These are phyloP conservation scores for Sarcophaga subvicina DNA, from an alignment of 2,888 invertebrate species.

Conservation along the genomic window DNA sequence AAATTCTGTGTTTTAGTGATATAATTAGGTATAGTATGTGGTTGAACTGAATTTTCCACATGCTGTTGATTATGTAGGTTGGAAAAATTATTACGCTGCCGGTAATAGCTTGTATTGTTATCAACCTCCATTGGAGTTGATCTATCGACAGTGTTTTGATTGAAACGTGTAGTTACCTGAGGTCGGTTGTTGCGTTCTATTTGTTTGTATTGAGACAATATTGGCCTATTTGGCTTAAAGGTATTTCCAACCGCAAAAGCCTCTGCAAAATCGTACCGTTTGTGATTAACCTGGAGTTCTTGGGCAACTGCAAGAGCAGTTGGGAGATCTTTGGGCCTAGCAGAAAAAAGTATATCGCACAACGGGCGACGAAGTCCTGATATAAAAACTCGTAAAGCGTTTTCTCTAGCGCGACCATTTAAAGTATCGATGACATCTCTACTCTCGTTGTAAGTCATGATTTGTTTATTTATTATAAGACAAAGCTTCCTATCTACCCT, in stretches of 20 bases:
- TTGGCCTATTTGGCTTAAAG: slow-evolving; percentile 32
- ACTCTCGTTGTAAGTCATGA: no score
- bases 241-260: slow-evolving; percentile 46
- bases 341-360: neutral
- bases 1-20: slow-evolving; percentile 23
- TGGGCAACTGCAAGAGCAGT: slow-evolving; percentile 40
- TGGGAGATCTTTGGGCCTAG: slow-evolving; percentile 38
- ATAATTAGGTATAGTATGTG: neutral
- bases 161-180: slow-evolving; percentile 4
- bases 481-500: no score
- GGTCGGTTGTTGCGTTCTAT: slow-evolving; percentile 39
- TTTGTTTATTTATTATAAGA: no score
- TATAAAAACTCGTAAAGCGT: no score
- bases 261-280: slow-evolving; percentile 40
- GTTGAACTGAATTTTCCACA: slow-evolving; percentile 32
- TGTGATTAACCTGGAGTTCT: slow-evolving; percentile 28
- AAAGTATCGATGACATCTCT: no score
- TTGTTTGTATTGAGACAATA: slow-evolving; percentile 29
- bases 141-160: neutral
- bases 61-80: slow-evolving; percentile 34
- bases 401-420: no score
- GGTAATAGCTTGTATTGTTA: neutral
- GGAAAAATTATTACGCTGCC: neutral
- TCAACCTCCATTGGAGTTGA: neutral
- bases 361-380: slow-evolving; percentile 15